These are phyloP conservation scores for Sthenelais limicola DNA, from an alignment of 2,888 invertebrate species.

Conservation along the genomic window DNA sequence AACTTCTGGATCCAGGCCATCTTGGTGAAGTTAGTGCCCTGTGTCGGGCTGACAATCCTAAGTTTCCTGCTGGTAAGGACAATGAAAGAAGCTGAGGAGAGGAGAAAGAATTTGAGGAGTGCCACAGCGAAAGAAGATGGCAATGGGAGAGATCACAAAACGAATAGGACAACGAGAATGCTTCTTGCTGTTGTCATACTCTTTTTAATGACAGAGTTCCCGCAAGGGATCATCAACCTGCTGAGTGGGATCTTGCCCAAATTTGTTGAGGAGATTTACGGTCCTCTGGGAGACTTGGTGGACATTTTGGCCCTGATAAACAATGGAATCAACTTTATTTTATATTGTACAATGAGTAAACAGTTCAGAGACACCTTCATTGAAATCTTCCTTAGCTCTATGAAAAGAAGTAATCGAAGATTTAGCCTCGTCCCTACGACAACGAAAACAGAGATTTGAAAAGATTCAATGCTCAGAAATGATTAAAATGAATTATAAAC, in stretches of 20 bases:
- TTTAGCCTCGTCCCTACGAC: conserved; percentile 39
- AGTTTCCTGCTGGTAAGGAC: conserved; percentile 72
- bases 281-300: conserved; percentile 81
- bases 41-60: conserved; percentile 85
- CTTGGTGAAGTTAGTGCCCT: conserved; percentile 91
- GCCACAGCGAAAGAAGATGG: conserved; percentile 50
- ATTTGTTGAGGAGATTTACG: conserved; percentile 78
- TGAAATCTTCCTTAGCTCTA: conserved; percentile 76
- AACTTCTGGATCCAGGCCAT: conserved; percentile 96
- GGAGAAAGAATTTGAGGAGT: conserved; percentile 61
- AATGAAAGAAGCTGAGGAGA: conserved; percentile 69
- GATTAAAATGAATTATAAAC: no score
- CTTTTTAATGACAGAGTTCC: conserved; percentile 92
- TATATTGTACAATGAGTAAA: conserved; percentile 94
- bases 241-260: conserved; percentile 81
- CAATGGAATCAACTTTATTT: conserved; percentile 92
- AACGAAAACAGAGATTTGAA: conserved; percentile 31
- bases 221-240: conserved; percentile 83
- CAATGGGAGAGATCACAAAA: conserved; percentile 62
- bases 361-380: conserved; percentile 83
- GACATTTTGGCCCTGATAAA: conserved; percentile 92
- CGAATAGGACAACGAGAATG: conserved; percentile 89
- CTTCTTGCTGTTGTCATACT: conserved; percentile 87
- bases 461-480: no score
- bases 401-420: neutral